Evolutionary conservation across 2,797 vertebrate genomes (phyloP), one percentile per base, ranked within the genome.

Genomic region (Otus scops): DNA sequence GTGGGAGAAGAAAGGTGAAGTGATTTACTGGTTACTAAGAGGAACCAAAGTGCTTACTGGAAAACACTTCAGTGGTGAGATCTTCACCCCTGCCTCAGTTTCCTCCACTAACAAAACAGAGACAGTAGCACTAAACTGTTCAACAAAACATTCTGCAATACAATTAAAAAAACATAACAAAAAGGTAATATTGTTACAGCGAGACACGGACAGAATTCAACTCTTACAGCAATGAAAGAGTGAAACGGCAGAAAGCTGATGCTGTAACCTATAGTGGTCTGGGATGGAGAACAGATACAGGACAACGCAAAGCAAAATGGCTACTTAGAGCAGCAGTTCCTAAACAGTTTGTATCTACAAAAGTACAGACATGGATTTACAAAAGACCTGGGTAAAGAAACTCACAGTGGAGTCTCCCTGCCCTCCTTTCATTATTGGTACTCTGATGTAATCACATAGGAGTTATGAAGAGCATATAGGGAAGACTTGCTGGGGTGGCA

Each of bases 381-480:
- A 96, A 70, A 94, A 94, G 88, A 95, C 88, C 83, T 82, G 75
- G 81, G 95, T 92, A 93, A 91, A 93, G 92, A 97, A 97, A 96
- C 94, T 95, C 94, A 93, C 81, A 91, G 92, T 53, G 77, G 94
- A 97, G 94, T 96, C 89, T 96, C 96, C 78, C 93, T 96, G 95
- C 96, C 95, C 95, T 94, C 89, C 93, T 93, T 94, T 95, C 92
- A 90, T 87, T 95, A 95, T 45, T 77, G 92, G 94, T 89, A 93
- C 70, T 95, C 92, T 71, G 87, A 86, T 87, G 94, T 86, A 94
- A 95, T 50, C 88, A 93, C 88, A 80, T 6, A 77, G 88, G 88
- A 95, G 95, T 87, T 93, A 97, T 45, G 93, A 91, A 95, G 95
- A 94, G 93, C 88, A 92, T 73, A 94, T 50, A 95, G 85, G 77